Percentiles rank a stretch among this genome's conserved stretches.
phyloP scores from a whole-genome alignment of 2,113 vertebrate species.

The Rhinogobius similis region DNA sequence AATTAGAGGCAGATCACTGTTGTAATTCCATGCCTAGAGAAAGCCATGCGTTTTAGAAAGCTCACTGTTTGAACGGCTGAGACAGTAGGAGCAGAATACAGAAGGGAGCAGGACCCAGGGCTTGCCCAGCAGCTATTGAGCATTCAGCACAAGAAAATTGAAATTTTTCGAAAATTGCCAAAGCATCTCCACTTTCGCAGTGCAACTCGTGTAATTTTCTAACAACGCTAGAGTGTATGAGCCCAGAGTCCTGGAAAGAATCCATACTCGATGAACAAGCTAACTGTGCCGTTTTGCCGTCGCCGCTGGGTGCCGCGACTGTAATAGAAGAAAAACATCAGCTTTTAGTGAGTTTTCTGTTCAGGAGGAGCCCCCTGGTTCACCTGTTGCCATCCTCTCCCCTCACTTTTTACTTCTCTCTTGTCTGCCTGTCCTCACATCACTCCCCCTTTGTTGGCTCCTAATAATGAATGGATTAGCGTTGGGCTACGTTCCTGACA shows the following conservation, averaged over 20 bases:
- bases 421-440: conserved; percentile 44
- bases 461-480: conserved; percentile 72
- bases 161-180: conserved; percentile 46
- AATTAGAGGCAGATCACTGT: conserved; percentile 68
- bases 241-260: conserved; percentile 34
- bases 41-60: conserved; percentile 56
- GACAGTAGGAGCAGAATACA: conserved; percentile 9
- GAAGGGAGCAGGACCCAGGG: neutral
- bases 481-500: conserved; percentile 54
- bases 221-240: conserved; percentile 26
- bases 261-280: conserved; percentile 39
- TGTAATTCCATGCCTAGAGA: conserved; percentile 59
- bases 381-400: conserved; percentile 28
- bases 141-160: conserved; percentile 39
- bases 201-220: conserved; percentile 30
- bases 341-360: conserved; percentile 15
- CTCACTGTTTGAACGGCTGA: conserved; percentile 49
- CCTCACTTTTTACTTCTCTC: conserved; percentile 35
- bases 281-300: conserved; percentile 31
- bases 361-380: conserved; percentile 11
- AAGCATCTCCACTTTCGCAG: conserved; percentile 42
- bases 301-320: conserved; percentile 5
- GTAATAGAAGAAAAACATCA: conserved; percentile 11
- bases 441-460: conserved; percentile 65
- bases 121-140: conserved; percentile 46